Evolutionary conservation across 2,888 invertebrate species (phyloP).

Genomic region (Hetaerina titia): DNA sequence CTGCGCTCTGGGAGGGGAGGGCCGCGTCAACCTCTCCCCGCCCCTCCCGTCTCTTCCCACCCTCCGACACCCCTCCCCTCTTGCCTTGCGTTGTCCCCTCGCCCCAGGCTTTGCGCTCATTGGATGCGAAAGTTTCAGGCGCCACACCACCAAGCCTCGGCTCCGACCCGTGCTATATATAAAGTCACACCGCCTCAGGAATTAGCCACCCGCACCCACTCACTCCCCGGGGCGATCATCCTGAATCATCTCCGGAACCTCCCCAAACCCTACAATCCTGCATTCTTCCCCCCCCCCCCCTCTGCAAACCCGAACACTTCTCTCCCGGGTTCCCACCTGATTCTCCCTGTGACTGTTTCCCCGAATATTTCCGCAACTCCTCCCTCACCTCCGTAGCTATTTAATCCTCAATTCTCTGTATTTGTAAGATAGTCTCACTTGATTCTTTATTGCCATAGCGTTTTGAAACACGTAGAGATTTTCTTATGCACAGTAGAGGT

Average conservation of each 20-base stretch:
- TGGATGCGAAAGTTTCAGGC: background rate
- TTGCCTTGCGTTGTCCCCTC: too few relatives aligned
- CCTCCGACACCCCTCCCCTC: background rate
- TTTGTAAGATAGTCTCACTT: too few relatives aligned
- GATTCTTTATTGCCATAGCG: too few relatives aligned
- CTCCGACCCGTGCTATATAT: background rate
- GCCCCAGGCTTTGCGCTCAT: background rate
- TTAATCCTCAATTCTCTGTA: too few relatives aligned
- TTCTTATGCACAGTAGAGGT: too few relatives aligned
- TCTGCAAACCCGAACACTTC: too few relatives aligned
- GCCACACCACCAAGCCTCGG: background rate
- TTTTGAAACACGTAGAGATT: too few relatives aligned
- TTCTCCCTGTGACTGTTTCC: background rate
- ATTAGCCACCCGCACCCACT: background rate
- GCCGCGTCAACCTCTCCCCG: too few relatives aligned
- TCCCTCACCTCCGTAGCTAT: too few relatives aligned
- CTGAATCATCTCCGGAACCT: background rate
- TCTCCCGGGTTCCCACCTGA: background rate
- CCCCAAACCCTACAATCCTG: background rate
- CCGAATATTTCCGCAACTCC: too few relatives aligned
- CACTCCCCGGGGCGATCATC: background rate
- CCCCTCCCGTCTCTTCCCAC: background rate
- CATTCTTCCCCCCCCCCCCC: background rate
- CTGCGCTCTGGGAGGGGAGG: too few relatives aligned
- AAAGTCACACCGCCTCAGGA: background rate